Percentiles rank a stretch among this genome's conserved stretches.
phyloP scores from a whole-genome alignment of 2,113 vertebrate genomes.

The Nothoprocta pentlandii region DNA sequence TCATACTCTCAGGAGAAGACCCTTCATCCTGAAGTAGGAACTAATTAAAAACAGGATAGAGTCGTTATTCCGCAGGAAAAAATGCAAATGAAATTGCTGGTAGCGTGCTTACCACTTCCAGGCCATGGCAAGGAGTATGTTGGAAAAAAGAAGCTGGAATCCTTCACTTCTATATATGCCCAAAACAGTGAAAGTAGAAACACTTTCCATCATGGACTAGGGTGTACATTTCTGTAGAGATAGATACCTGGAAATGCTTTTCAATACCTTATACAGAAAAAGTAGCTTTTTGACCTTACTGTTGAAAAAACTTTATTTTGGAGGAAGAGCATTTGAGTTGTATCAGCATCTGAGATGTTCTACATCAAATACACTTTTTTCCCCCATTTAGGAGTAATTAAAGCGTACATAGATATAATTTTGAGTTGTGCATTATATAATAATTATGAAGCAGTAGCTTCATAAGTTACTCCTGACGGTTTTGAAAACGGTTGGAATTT shows the following conservation, averaged over 20 bases:
- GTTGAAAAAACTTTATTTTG: background rate
- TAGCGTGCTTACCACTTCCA: background rate
- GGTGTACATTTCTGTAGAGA: background rate
- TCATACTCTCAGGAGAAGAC: background rate
- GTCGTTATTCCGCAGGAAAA: background rate
- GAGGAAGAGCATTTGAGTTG: background rate
- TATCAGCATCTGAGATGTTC: background rate
- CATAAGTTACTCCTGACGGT: background rate
- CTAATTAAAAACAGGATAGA: background rate
- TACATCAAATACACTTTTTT: background rate
- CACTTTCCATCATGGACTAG: background rate
- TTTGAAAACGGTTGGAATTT: background rate
- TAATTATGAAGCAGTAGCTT: background rate
- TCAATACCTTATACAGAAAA: background rate
- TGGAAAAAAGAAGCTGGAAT: background rate
- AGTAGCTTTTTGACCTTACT: background rate
- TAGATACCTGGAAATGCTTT: background rate
- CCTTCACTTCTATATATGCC: background rate
- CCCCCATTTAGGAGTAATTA: background rate
- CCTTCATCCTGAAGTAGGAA: slow-evolving; percentile 2
- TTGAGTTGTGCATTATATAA: background rate
- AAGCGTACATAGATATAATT: background rate
- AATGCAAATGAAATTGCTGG: background rate
- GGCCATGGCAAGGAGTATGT: background rate
- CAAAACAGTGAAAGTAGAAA: background rate